Base-by-base conservation (phyloP, 2,888 invertebrate genomes). In the Elmis aenea region DNA sequence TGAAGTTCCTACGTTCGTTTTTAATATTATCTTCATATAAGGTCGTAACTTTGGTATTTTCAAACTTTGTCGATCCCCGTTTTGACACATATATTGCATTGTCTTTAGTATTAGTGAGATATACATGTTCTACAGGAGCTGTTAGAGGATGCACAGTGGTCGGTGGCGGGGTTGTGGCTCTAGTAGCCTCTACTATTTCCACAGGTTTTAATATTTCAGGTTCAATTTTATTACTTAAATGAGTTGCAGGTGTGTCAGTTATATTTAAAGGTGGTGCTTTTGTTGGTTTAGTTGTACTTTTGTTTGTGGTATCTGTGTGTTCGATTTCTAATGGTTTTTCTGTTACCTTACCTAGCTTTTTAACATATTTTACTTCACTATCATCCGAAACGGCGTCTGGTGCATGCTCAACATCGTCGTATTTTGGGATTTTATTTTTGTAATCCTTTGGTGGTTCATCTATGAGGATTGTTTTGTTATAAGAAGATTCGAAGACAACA, bases 391-490 rank as follows among this genome's bases (percentile, higher is more conserved):
- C n/a, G n/a, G n/a, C n/a, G n/a, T n/a, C n/a, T n/a, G n/a, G n/a
- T n/a, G n/a, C n/a, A n/a, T n/a, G n/a, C n/a, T n/a, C n/a, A 5
- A 67, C 25, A 66, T 68, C 36, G 58, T 57, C 35, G 64, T 68
- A 14, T 65, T 62, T 15, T 5, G 32, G 24, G 11, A 42, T 35
- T 25, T 35, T 32, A 25, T 42, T 42, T 37, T 70, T 69, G 33
- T 67, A 62, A 37, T 71, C 71, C 38, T 70, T 71, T 51, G 72
- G 71, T 48, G 64, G 55, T 35, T 71, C 58, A 40, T 68, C 67
- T 39, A 72, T 67, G 54, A 73, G 68, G 66, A 74, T 73, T 49
- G 75, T 75, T 61, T 76, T 73, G 50, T 75, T 74, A 47, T 71
- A 73, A 42, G 67, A 66, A 32, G 74, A 69, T 50, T 70, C 66